These are phyloP conservation scores for Agrotis puta DNA, from an alignment of 2,888 invertebrate genomes.

Conservation along the genomic window DNA sequence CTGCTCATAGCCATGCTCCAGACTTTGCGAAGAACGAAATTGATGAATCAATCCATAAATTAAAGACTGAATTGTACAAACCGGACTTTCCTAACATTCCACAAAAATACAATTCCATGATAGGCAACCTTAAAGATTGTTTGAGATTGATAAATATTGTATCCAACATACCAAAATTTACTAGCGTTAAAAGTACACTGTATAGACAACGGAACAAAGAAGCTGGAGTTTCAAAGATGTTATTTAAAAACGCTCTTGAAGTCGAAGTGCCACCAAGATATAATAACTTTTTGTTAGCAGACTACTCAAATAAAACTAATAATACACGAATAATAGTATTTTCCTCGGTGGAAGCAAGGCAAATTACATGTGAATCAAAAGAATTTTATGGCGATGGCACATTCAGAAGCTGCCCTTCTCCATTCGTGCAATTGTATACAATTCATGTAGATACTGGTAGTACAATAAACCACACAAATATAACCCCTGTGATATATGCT, in stretches of 20 bases:
- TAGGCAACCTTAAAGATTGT: conserved; percentile 33
- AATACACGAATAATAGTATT: conserved; percentile 38
- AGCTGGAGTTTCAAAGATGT: conserved; percentile 33
- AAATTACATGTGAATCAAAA: conserved; percentile 27
- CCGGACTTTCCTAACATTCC: conserved; percentile 37
- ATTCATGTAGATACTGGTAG: conserved; percentile 38
- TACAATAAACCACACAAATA: conserved; percentile 35
- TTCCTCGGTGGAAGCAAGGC: conserved; percentile 37
- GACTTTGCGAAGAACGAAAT: conserved; percentile 39
- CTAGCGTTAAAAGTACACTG: conserved; percentile 25
- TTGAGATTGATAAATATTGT: conserved; percentile 37
- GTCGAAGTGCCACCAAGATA: conserved; percentile 37
- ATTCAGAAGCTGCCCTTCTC: conserved; percentile 32
- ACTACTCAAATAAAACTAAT: conserved; percentile 33
- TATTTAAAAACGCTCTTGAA: conserved; percentile 34
- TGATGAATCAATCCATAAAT: conserved; percentile 30
- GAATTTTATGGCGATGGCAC: conserved; percentile 40
- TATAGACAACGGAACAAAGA: conserved; percentile 37
- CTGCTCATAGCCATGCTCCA: conserved; percentile 27
- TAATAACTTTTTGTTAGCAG: conserved; percentile 29
- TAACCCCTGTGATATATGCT: conserved; percentile 31
- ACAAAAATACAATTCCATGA: conserved; percentile 39
- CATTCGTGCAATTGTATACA: conserved; percentile 35
- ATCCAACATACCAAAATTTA: conserved; percentile 35
- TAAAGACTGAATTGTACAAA: conserved; percentile 36